These are phyloP conservation scores for Ptilorrhoa leucosticta DNA, from an alignment of 2,113 vertebrate genomes.

Conservation along the genomic window DNA sequence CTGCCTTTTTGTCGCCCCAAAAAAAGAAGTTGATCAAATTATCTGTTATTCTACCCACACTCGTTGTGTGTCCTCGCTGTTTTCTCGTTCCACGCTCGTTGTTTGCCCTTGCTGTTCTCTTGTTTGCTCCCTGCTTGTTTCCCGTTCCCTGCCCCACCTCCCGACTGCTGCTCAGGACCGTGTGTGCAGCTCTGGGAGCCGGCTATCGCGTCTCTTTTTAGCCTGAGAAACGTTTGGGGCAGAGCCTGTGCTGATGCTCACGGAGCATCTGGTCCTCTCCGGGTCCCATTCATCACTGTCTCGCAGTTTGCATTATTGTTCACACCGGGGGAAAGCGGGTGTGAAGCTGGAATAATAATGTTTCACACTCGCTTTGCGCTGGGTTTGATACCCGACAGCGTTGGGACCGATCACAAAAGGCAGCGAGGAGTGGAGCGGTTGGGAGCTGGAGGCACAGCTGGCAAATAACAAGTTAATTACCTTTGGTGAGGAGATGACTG, in stretches of 20 bases:
- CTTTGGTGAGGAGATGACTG: background rate
- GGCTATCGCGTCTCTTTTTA: background rate
- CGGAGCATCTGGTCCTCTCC: constrained; percentile 47
- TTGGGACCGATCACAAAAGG: background rate
- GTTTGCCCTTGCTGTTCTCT: background rate
- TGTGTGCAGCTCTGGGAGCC: background rate
- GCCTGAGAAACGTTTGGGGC: background rate
- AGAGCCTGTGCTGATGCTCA: background rate
- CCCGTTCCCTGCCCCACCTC: background rate
- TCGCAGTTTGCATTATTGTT: constrained; percentile 29
- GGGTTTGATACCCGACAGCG: background rate
- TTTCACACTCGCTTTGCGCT: constrained; percentile 34
- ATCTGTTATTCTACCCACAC: rapidly evolving
- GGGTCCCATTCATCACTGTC: constrained; percentile 58
- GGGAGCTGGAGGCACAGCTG: background rate
- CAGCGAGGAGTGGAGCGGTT: background rate
- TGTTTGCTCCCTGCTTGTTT: background rate
- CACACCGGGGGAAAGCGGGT: constrained; percentile 32
- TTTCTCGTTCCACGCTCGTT: background rate
- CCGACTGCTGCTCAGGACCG: rapidly evolving
- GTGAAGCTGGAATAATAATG: constrained; percentile 59
- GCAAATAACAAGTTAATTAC: background rate
- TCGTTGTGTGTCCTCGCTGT: background rate
- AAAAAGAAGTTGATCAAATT: background rate
- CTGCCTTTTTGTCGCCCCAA: background rate